Conservation (phyloP, 2,888 invertebrate genomes). For the Melinopterus prodromus region DNA sequence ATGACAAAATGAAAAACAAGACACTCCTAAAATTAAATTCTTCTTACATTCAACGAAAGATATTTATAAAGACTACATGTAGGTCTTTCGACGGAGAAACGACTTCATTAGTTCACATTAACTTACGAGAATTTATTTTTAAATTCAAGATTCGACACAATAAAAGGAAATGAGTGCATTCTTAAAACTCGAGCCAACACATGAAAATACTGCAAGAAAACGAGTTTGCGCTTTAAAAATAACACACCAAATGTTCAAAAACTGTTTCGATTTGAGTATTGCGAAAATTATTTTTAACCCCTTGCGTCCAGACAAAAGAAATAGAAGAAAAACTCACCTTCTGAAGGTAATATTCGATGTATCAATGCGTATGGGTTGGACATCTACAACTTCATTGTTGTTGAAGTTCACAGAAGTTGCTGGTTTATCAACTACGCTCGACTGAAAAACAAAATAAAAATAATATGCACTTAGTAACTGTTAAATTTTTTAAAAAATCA, state of each 20-base stretch:
- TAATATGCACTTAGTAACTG: background rate
- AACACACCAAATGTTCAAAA: background rate
- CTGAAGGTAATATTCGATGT: constrained; percentile 8
- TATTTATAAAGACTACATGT: no score
- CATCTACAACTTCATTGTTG: constrained; percentile 17
- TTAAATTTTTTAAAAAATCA: background rate
- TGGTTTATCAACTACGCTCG: background rate
- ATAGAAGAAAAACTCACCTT: constrained; percentile 18
- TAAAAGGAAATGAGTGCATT: no score
- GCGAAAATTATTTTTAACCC: background rate
- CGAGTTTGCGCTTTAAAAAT: background rate
- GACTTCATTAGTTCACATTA: no score
- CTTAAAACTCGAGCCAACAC: no score
- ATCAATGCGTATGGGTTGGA: background rate
- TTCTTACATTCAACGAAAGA: no score
- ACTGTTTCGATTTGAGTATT: background rate
- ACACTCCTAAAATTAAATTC: no score
- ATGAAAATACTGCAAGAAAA: no score
- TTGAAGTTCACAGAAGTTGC: background rate
- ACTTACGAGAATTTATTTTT: no score
- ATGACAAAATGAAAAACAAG: no score
- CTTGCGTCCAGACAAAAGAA: background rate
- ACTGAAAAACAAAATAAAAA: background rate
- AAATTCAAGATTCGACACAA: no score
- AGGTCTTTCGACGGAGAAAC: no score